Evolutionary conservation across 1,140 invertebrate genomes (phyloP), one percentile per base, ranked within the genome.

Genomic region (Hermatobates lingyangjiaoensis): DNA sequence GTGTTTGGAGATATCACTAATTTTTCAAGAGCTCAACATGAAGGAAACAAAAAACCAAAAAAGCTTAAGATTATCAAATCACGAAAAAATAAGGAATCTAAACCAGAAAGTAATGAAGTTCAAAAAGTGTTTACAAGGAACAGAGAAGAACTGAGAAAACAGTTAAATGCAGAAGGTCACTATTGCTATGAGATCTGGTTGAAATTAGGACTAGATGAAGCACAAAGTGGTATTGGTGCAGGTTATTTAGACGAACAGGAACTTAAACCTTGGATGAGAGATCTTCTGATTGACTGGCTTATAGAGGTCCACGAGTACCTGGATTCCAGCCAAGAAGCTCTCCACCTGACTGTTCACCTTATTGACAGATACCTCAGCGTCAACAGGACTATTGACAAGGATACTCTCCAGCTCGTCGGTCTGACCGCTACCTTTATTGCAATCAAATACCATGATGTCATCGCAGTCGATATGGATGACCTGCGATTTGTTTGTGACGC

Each of bases 401-500:
- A 73, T 56, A 74, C 77, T 51, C 67, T 96, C 26, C 92, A 97
- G 64, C 67, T 97, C 28, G 85, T 95, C 39, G 92, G 91, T 0
- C 80, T 90, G 0, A 80, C 89, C 2, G 80, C 87, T 0, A 78
- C 95, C 74, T 83, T 91, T 57, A 79, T 96, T 52, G 89, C 92
- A 12, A 79, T 81, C 56, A 97, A 97, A 65, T 96, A 91, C 61
- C 92, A 97, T 68, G 93, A 97, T 69, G 85, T 93, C 62, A 87
- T 83, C 60, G 73, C 81, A 2, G 87, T 55, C 3, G 83, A 88
- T 49, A 73, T 94, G 26, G 68, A 66, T 1, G 91, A 96, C 65
- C 94, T 93, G 70, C 80, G 89, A 3, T 92, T 83, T 60, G 85
- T 95, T 27, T 87, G 87, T 21, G 90, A 92, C 65, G 79, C 89